Evolutionary conservation across 2,113 vertebrate species (phyloP).

Genomic region (Lepisosteus oculatus): DNA sequence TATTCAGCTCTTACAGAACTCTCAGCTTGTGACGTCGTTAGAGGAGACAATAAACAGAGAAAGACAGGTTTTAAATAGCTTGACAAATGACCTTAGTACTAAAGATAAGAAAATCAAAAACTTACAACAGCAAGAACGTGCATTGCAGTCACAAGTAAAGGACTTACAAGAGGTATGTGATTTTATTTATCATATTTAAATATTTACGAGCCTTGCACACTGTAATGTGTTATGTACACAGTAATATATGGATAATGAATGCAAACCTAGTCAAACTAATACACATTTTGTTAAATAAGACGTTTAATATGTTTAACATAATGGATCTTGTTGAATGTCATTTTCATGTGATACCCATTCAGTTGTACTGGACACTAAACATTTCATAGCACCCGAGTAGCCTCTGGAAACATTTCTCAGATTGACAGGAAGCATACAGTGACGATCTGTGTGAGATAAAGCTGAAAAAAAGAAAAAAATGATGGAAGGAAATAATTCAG

Average conservation of each 20-base stretch:
- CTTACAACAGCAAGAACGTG: constrained; percentile 15
- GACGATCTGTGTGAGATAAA: no score
- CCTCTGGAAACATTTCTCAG: no score
- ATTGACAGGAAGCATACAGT: no score
- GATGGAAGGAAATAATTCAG: no score
- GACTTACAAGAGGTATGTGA: constrained; percentile 39
- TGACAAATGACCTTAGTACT: constrained; percentile 19
- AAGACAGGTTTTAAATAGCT: constrained; percentile 18
- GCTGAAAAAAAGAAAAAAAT: no score
- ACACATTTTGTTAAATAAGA: no score
- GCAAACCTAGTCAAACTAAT: neutral
- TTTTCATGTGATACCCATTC: no score
- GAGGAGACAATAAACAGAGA: constrained; percentile 18
- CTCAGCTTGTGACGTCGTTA: constrained; percentile 19
- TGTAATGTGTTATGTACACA: neutral
- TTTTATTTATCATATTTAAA: neutral
- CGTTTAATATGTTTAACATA: no score
- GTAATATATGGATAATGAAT: neutral
- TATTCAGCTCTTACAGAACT: neutral
- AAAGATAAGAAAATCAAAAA: constrained; percentile 25
- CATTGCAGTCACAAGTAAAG: constrained; percentile 7
- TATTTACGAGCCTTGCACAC: neutral
- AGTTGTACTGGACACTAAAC: no score
- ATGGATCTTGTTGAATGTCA: no score
- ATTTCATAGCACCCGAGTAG: no score